Conservation (phyloP, 1,140 invertebrate genomes). For the Penaeus japonicus region DNA sequence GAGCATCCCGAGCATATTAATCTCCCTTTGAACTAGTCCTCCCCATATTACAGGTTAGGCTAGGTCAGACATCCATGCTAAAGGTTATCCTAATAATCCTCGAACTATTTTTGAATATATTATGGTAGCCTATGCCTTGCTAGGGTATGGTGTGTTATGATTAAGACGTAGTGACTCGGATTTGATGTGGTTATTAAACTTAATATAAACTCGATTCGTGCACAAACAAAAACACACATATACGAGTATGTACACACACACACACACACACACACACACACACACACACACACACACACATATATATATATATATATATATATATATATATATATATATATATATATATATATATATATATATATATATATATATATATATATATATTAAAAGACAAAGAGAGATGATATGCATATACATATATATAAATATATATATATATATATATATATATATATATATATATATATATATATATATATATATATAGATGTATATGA, state of each 20-base stretch:
- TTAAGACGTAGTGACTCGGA: background rate
- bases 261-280: too few relatives aligned
- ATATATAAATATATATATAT: background rate
- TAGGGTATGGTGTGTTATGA: too few relatives aligned
- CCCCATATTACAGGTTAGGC: background rate
- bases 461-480: conserved; percentile 6
- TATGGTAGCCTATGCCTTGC: too few relatives aligned
- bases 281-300: too few relatives aligned
- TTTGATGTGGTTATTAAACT: background rate
- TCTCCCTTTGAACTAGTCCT: background rate
- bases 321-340: background rate
- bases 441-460: background rate
- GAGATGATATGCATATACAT: background rate
- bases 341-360: background rate
- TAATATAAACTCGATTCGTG: background rate
- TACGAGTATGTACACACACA: too few relatives aligned
- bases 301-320: too few relatives aligned
- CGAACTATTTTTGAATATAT: too few relatives aligned
- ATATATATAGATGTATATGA: too few relatives aligned
- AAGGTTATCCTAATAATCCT: too few relatives aligned
- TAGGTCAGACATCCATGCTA: background rate
- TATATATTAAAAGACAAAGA: background rate
- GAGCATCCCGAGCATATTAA: background rate
- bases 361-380: background rate
- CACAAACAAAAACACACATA: too few relatives aligned